Base-by-base conservation (phyloP, 2,797 vertebrate genomes). In the Eulemur mongoz region DNA sequence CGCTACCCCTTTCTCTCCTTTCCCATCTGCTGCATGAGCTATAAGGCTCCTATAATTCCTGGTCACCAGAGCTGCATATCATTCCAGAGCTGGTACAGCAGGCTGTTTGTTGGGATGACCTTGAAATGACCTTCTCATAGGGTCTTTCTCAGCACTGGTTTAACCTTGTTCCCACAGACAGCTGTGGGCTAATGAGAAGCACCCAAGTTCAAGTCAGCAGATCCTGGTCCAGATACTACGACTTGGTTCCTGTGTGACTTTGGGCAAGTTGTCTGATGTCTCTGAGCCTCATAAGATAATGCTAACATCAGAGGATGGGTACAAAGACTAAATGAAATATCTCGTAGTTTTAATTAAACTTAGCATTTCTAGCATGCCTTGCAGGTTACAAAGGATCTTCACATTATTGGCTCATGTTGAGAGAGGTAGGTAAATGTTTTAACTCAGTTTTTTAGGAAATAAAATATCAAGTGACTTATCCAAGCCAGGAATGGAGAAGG, bases 21-120 rank as follows among this genome's bases (percentile, higher is more conserved):
- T 67, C 85, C 95, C 97, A 93, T 81, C 95, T 87, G 90, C 85
- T 59, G 38, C 5, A 0, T 6, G 61, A 96, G 89, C 91, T 89
- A 57, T 23, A 45, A 84, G 93, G 32, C 80, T 80, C 63, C 94
- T 65, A 20, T 3, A 2, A 81, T 7, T 70, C 4, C 38, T 95
- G 40, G 90, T 67, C 96, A 80, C 85, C 8, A 32, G 89, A 32
- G 92, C 82, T 95, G 96, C 97, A 95, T 93, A 93, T 96, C 97
- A 93, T 95, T 92, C 96, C 96, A 67, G 92, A 97, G 96, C 94
- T 91, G 94, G 97, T 72, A 98, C 97, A 97, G 95, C 3, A 0
- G 96, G 89, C 95, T 97, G 92, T 98, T 98, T 98, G 98, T 98
- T 61, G 22, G 35, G 50, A 40, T 96, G 86, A 97, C 85, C 97